A percentile compares a stretch with the other conserved stretches of the same genome.
Evolutionary conservation across 1,140 invertebrate genomes (phyloP).

Genomic region (Drosophila sucinea): DNA sequence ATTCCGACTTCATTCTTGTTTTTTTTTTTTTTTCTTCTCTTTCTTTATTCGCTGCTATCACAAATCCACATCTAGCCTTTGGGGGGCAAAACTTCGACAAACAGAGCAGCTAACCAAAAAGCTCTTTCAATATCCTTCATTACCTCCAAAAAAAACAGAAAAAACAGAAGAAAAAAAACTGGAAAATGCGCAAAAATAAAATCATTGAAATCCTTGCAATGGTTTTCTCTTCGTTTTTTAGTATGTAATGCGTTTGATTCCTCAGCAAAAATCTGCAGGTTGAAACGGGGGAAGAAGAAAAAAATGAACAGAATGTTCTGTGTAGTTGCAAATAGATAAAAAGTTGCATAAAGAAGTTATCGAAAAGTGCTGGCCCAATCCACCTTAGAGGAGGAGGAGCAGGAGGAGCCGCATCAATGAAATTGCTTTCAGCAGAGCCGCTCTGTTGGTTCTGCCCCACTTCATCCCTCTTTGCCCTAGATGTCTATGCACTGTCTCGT

Average conservation of each 20-base stretch:
- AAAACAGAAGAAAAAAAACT: conserved; percentile 46
- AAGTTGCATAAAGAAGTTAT: conserved; percentile 78
- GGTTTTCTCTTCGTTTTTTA: conserved; percentile 41
- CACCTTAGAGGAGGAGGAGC: conserved; percentile 21
- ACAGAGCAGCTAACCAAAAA: conserved; percentile 42
- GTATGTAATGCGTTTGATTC: conserved; percentile 78
- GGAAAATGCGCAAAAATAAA: conserved; percentile 78
- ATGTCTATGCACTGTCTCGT: conserved; percentile 28
- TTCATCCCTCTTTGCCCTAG: not conserved
- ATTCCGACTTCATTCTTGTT: conserved; percentile 22
- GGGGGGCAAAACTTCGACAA: conserved; percentile 23
- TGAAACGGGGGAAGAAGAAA: conserved; percentile 6
- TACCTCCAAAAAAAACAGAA: conserved; percentile 54
- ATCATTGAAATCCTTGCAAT: conserved; percentile 72
- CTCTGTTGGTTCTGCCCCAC: not conserved
- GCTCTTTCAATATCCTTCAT: conserved; percentile 81
- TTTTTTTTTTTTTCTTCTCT: not conserved
- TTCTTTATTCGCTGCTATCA: conserved; percentile 45
- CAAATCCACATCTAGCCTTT: conserved; percentile 59
- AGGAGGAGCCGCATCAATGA: conserved; percentile 44
- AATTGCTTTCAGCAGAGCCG: conserved; percentile 55
- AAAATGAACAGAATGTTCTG: conserved; percentile 22
- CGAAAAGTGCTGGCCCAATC: conserved; percentile 72
- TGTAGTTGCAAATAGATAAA: conserved; percentile 67
- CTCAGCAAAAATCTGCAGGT: conserved; percentile 68